Base-by-base conservation (phyloP, 2,888 invertebrate genomes). In the Halocaridina rubra region DNA sequence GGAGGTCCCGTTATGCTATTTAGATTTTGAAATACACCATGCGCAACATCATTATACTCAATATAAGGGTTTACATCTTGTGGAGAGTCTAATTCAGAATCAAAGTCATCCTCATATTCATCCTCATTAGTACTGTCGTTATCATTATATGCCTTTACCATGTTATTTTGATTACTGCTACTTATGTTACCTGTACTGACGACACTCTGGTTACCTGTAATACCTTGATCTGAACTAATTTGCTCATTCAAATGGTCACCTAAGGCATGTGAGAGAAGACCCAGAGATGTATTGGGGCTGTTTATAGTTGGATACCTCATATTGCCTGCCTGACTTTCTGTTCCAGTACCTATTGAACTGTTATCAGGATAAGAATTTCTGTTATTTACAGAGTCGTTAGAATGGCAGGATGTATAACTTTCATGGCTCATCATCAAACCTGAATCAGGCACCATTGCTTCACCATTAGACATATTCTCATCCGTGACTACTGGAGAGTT, bases 101-200 rank as follows among this genome's bases (percentile, higher is more conserved):
- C 82, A 78, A 84, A 84, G 30, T 84, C 82, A 19, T 81, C 81
- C 16, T 84, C 82, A 10, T 72, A 39, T 8, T 78, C 78, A 29
- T 59, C 76, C 67, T 32, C 53, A 19, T 19, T 7, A 46, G 33
- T 24, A 7, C 19, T 59, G 19, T 59, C 22, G 7, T n/a, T n/a
- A n/a, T n/a, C n/a, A n/a, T n/a, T n/a, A n/a, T n/a, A n/a, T n/a
- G n/a, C n/a, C n/a, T n/a, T n/a, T n/a, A n/a, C n/a, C n/a, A n/a
- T n/a, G n/a, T n/a, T n/a, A n/a, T n/a, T n/a, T n/a, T n/a, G n/a
- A n/a, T n/a, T n/a, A n/a, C n/a, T n/a, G n/a, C n/a, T n/a, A n/a
- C n/a, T n/a, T n/a, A n/a, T n/a, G n/a, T n/a, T n/a, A n/a, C n/a
- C n/a, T n/a, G n/a, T n/a, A n/a, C n/a, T n/a, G n/a, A n/a, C n/a